A percentile compares a stretch with the other conserved stretches of the same genome.
Evolutionary conservation across 1,140 invertebrate species (phyloP).

Genomic region (Orussus abietinus): DNA sequence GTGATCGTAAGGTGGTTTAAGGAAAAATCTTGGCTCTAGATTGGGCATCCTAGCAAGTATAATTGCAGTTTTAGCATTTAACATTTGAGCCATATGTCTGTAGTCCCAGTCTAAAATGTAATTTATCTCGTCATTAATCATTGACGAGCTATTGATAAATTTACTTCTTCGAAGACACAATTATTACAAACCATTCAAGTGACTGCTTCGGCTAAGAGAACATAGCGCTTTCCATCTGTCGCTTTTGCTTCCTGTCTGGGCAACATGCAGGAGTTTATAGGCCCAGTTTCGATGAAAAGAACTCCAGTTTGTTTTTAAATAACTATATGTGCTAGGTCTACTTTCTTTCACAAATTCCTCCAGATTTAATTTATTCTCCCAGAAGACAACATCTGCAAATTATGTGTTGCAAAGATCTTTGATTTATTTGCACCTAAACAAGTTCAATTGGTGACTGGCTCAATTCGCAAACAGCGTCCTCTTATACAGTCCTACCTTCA

Average conservation of each 20-base stretch:
- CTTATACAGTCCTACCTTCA: constrained; percentile 30
- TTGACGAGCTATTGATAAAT: not conserved
- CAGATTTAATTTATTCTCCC: constrained; percentile 28
- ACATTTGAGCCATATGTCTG: constrained; percentile 61
- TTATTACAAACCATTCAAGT: constrained; percentile 40
- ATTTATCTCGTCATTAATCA: constrained; percentile 1
- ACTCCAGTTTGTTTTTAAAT: constrained; percentile 44
- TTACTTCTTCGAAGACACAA: not conserved
- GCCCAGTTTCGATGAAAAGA: constrained; percentile 32
- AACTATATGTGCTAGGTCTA: constrained; percentile 27
- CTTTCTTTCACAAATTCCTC: constrained; percentile 27
- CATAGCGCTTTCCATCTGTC: constrained; percentile 37
- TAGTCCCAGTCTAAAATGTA: constrained; percentile 59
- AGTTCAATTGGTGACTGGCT: not conserved
- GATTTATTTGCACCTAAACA: constrained; percentile 8
- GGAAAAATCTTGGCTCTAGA: constrained; percentile 59
- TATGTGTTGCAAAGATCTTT: constrained; percentile 8
- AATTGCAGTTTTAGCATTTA: constrained; percentile 63
- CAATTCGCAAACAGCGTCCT: not conserved
- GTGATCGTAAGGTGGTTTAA: constrained; percentile 60
- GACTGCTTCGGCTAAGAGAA: constrained; percentile 34
- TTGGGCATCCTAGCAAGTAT: constrained; percentile 58
- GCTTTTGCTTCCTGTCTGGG: constrained; percentile 30
- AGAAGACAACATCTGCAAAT: constrained; percentile 37
- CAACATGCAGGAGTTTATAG: constrained; percentile 35